These are phyloP conservation scores for Anser cygnoides DNA, from an alignment of 2,113 vertebrate species.

Conservation along the genomic window DNA sequence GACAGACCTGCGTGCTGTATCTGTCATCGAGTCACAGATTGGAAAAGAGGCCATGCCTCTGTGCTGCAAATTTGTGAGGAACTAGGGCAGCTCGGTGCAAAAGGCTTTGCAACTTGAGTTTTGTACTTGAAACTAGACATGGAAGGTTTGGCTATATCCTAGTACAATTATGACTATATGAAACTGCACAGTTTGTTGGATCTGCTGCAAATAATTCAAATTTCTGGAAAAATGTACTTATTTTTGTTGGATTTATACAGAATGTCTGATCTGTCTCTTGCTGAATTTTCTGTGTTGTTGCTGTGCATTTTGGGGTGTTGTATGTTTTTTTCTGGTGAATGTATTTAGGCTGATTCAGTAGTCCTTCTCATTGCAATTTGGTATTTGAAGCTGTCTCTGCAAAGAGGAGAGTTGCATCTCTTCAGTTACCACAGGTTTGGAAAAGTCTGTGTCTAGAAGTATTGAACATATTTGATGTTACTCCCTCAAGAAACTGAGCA, in stretches of 20 bases:
- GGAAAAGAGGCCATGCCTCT: background rate
- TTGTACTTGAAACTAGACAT: background rate
- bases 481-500: background rate
- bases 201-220: accelerated
- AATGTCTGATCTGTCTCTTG: background rate
- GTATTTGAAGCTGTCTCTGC: background rate
- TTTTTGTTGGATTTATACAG: background rate
- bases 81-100: background rate
- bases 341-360: background rate
- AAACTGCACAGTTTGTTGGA: background rate
- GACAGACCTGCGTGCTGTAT: background rate
- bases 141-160: background rate
- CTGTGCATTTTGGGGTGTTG: background rate
- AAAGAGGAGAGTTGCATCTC: background rate
- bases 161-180: background rate
- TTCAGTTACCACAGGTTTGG: background rate
- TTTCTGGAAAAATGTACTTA: background rate
- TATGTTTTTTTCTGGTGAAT: background rate
- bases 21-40: background rate
- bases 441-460: background rate
- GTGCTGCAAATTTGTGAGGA: background rate
- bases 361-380: background rate
- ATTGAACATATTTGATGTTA: background rate
- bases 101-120: background rate
- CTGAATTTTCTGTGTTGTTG: background rate